These are phyloP conservation scores for Auanema freiburgensis DNA, from an alignment of 2,888 invertebrate species.

Conservation along the genomic window DNA sequence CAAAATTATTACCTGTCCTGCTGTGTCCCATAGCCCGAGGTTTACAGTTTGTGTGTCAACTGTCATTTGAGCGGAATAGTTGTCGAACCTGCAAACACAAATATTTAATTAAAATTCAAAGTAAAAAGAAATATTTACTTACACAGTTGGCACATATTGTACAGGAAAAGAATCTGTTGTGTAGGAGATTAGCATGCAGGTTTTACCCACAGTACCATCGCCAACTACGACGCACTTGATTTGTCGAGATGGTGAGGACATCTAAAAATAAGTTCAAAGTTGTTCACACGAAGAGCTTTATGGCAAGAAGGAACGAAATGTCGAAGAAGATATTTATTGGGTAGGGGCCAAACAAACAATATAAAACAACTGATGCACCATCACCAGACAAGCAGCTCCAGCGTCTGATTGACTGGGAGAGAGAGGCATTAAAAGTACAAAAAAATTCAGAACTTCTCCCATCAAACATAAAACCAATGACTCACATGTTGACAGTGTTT, in stretches of 20 bases:
- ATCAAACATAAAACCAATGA: no score
- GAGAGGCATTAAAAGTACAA: no score
- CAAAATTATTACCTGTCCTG: constrained; percentile 76
- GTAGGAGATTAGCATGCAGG: constrained; percentile 72
- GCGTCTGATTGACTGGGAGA: no score
- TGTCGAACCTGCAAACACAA: constrained; percentile 80
- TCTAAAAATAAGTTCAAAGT: constrained; percentile 20
- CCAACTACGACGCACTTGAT: constrained; percentile 73
- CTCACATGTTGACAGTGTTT: no score
- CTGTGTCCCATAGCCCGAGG: constrained; percentile 95
- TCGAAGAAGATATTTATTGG: constrained; percentile 1
- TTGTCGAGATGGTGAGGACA: constrained; percentile 66
- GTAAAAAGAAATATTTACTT: constrained; percentile 59
- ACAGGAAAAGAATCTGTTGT: constrained; percentile 72
- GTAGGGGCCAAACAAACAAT: constrained; percentile 7
- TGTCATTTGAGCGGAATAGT: constrained; percentile 97
- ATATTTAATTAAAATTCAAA: background rate
- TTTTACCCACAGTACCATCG: constrained; percentile 72
- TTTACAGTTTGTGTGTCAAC: constrained; percentile 96
- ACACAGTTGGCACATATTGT: constrained; percentile 73
- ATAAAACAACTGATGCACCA: background rate
- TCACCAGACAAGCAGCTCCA: no score
- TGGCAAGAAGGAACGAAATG: background rate
- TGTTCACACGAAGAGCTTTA: background rate
- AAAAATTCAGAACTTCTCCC: no score